A percentile compares a stretch with the other conserved stretches of the same genome.
Evolutionary conservation across 2,888 invertebrate species (phyloP).

Genomic region (Copidosoma aretas): DNA sequence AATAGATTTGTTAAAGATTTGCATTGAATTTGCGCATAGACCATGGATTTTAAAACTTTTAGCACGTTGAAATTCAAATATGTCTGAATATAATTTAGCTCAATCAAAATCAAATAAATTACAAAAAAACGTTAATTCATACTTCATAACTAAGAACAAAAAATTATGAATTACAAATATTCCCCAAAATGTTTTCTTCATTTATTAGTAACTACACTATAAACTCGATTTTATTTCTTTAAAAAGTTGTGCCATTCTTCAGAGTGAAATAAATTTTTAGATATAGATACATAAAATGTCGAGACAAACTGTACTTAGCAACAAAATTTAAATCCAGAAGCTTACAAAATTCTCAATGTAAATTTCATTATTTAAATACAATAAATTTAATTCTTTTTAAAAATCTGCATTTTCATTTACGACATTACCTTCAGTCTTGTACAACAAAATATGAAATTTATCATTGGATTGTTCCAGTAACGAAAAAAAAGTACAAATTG

Average conservation of each 20-base stretch:
- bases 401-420: slow-evolving; percentile 30
- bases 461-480: not conserved
- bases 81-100: too few species aligned
- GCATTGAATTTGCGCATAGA: not conserved
- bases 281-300: not conserved
- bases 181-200: too few species aligned
- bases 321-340: slow-evolving; percentile 11
- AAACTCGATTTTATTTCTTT: too few species aligned
- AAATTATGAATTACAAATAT: too few species aligned
- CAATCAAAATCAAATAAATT: too few species aligned
- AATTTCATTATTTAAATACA: slow-evolving; percentile 49
- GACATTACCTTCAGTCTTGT: not conserved
- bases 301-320: slow-evolving; percentile 10
- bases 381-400: slow-evolving; percentile 52
- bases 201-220: not conserved
- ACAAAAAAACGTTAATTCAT: too few species aligned
- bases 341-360: slow-evolving; percentile 45
- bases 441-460: slow-evolving; percentile 8
- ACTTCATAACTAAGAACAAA: too few species aligned
- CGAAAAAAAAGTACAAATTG: not conserved
- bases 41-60: not conserved
- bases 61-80: too few species aligned
- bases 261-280: too few species aligned
- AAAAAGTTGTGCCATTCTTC: too few species aligned
- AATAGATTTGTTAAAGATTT: not conserved